Evolutionary conservation across 2,113 vertebrate species (phyloP).

Genomic region (Spea multiplicata): DNA sequence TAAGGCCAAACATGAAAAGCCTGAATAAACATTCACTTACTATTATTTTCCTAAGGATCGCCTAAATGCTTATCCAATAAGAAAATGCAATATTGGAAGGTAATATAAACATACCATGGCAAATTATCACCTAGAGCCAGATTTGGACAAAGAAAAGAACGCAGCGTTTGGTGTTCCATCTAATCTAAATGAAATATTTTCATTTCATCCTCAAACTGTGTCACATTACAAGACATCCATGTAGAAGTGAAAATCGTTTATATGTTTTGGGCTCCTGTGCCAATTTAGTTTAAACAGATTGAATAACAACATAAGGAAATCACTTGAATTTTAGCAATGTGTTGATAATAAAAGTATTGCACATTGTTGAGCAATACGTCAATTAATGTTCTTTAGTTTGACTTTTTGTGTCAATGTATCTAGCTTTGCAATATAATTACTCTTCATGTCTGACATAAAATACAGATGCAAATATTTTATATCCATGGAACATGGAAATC

Average conservation of each 20-base stretch:
- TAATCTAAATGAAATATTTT: constrained; percentile 53
- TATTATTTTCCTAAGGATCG: constrained; percentile 62
- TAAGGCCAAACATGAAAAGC: constrained; percentile 71
- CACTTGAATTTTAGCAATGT: neutral
- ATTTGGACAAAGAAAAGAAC: constrained; percentile 53
- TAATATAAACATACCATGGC: constrained; percentile 67
- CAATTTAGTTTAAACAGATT: neutral
- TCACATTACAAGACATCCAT: constrained; percentile 50
- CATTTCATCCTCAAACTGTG: constrained; percentile 48
- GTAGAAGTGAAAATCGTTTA: constrained; percentile 47
- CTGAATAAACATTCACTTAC: constrained; percentile 69
- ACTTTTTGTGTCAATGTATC: neutral
- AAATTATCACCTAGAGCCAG: constrained; percentile 70
- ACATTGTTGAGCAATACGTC: neutral
- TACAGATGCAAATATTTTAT: too few species aligned
- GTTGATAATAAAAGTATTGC: neutral
- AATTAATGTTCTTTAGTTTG: neutral
- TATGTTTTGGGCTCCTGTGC: constrained; percentile 17
- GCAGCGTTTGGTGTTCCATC: constrained; percentile 51
- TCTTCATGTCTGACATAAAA: neutral
- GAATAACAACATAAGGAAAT: neutral
- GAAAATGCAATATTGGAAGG: constrained; percentile 54
- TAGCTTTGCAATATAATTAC: neutral
- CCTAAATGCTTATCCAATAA: constrained; percentile 67
- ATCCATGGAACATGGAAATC: too few species aligned